Percentiles rank a stretch among this genome's conserved stretches.
These are phyloP conservation scores for Xenentodon cancila DNA, from an alignment of 2,797 vertebrate species.

Conservation along the genomic window DNA sequence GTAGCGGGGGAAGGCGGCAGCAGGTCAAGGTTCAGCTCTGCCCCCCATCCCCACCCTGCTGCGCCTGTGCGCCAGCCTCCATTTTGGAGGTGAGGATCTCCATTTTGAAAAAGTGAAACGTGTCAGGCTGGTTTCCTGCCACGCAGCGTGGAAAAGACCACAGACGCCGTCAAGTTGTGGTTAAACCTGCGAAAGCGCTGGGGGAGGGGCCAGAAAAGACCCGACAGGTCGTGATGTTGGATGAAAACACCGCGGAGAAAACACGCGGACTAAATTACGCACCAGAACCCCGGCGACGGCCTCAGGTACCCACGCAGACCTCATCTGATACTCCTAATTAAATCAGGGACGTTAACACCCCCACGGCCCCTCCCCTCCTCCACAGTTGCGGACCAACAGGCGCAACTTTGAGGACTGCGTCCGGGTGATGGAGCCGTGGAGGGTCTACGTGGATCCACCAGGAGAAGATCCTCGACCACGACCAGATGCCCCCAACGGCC, in stretches of 20 bases:
- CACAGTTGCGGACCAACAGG: neutral
- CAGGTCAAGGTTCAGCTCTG: slow-evolving; percentile 80
- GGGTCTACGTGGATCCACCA: neutral
- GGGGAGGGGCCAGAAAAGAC: neutral
- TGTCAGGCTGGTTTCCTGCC: neutral
- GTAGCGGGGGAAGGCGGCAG: slow-evolving; percentile 1
- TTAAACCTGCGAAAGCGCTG: neutral
- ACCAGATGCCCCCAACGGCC: too few relatives aligned
- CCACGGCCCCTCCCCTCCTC: neutral
- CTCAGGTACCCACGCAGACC: too few relatives aligned
- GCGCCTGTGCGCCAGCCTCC: slow-evolving; percentile 67
- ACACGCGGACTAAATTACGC: too few relatives aligned
- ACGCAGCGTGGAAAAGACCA: neutral
- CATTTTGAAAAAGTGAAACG: slow-evolving; percentile 51
- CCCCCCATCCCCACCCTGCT: slow-evolving; percentile 70
- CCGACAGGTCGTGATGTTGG: neutral
- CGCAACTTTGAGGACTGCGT: too few relatives aligned
- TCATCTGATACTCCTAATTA: too few relatives aligned
- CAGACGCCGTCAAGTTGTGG: neutral
- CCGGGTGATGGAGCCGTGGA: too few relatives aligned
- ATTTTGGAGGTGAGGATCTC: slow-evolving; percentile 73
- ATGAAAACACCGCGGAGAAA: neutral
- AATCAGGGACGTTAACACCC: neutral
- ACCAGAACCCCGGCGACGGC: too few relatives aligned
- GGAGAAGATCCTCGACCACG: too few relatives aligned